Base-by-base conservation (phyloP, 2,797 vertebrate species). In the Alectoris magna region DNA sequence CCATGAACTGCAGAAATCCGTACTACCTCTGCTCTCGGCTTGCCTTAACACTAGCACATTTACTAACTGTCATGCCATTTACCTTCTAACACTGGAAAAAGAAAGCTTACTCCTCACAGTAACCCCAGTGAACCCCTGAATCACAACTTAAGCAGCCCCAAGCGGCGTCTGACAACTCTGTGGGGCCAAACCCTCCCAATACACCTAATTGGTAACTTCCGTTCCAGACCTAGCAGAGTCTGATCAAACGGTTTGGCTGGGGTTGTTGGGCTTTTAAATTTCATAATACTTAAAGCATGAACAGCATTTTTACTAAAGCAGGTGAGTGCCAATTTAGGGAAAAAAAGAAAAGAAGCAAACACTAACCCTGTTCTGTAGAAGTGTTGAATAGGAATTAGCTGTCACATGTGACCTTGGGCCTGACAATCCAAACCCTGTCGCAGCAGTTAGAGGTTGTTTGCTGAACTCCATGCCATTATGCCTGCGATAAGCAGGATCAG, bases 371-470 rank as follows among this genome's bases (percentile, higher is more conserved):
- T 97, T 97, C n/a, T 84, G 97, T 96, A 98, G 96, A 98, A 98
- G 94, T 97, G 97, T 97, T 98, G 97, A 98, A 96, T 97, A 97
- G 97, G 97, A 97, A 98, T 98, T 97, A 98, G 96, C 95, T 97
- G 96, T 98, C 97, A 98, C 98, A 97, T 98, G 96, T 98, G 98
- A 98, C 97, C 97, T 96, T 92, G 10, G 95, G 94, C 96, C 96
- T 97, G 97, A 97, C 97, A 98, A 97, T 97, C 97, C 95, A 98
- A 98, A 98, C 97, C 97, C 98, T 97, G 83, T 80, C 68, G 97
- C 96, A 98, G 98, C 97, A 97, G 97, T 96, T 91, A 75, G 49
- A 89, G 70, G 79, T 98, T 98, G 98, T 98, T 98, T 95, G 90
- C 86, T 82, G 88, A 94, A 93, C 51, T 81, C 85, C 77, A 71